Conservation (phyloP, 2,888 invertebrate genomes). For the Eupeodes latifasciatus region DNA sequence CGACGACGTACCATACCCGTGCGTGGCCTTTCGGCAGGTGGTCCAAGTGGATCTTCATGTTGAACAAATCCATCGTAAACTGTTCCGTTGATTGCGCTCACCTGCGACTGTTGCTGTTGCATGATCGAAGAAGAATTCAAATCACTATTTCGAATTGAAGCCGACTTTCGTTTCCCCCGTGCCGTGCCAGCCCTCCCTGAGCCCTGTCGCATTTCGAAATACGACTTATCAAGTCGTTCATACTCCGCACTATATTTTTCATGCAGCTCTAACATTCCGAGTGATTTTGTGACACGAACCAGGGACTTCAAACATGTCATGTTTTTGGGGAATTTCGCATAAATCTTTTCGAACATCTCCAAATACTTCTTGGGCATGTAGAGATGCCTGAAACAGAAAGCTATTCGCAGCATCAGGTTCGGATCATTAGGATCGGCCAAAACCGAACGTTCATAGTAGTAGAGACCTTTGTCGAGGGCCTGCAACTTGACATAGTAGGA, state of each 20-base stretch:
- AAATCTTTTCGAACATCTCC: slow-evolving; percentile 85
- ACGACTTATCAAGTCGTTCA: slow-evolving; percentile 87
- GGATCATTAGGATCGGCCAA: slow-evolving; percentile 91
- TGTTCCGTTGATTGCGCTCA: slow-evolving; percentile 57
- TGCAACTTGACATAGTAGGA: slow-evolving; percentile 95
- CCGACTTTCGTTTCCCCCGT: slow-evolving; percentile 45
- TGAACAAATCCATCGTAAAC: slow-evolving; percentile 72
- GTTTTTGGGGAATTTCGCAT: slow-evolving; percentile 96
- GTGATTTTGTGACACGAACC: slow-evolving; percentile 84
- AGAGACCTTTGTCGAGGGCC: slow-evolving; percentile 93
- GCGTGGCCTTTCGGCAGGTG: slow-evolving; percentile 83
- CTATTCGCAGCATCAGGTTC: slow-evolving; percentile 93
- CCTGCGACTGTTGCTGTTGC: slow-evolving; percentile 68
- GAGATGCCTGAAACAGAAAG: slow-evolving; percentile 92
- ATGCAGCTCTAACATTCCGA: slow-evolving; percentile 93
- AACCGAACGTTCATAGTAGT: slow-evolving; percentile 92
- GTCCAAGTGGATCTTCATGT: slow-evolving; percentile 83
- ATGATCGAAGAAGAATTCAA: slow-evolving; percentile 60
- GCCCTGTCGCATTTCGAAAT: slow-evolving; percentile 78
- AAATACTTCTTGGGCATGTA: slow-evolving; percentile 87
- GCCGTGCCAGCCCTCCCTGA: slow-evolving; percentile 79
- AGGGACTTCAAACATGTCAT: slow-evolving; percentile 93
- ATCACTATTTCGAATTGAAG: slow-evolving; percentile 63
- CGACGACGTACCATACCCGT: slow-evolving; percentile 81
- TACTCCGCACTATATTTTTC: slow-evolving; percentile 93